phyloP scores from a whole-genome alignment of 1,140 invertebrate genomes.

The Propsilocerus akamusi region DNA sequence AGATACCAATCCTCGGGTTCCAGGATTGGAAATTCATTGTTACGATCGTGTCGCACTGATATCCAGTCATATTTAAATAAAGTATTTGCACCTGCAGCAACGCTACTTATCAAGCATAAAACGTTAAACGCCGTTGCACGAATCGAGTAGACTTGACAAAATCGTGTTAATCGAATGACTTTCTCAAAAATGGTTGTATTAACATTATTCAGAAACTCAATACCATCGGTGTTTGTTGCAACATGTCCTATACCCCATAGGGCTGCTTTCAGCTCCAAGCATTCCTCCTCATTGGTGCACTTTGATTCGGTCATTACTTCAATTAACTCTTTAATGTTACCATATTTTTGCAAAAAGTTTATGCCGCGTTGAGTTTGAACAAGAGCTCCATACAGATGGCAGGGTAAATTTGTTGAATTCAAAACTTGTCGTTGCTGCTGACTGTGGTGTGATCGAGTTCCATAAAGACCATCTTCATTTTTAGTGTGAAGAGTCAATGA shows the following conservation, averaged over 20 bases:
- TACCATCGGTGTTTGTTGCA: conserved; percentile 51
- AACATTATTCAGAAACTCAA: conserved; percentile 44
- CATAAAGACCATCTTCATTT: conserved; percentile 60
- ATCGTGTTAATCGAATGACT: conserved; percentile 41
- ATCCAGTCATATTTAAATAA: conserved; percentile 63
- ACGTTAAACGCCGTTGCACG: conserved; percentile 78
- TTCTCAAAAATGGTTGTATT: conserved; percentile 18
- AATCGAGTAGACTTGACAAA: conserved; percentile 65
- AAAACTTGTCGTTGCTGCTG: conserved; percentile 21
- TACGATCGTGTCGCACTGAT: conserved; percentile 57
- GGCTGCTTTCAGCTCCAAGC: conserved; percentile 64
- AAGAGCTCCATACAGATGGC: conserved; percentile 79
- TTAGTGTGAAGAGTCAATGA: conserved; percentile 67
- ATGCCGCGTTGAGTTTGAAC: conserved; percentile 57
- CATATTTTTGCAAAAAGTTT: conserved; percentile 35
- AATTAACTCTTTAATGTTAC: conserved; percentile 23
- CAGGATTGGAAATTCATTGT: conserved; percentile 68
- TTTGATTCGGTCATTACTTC: conserved; percentile 28
- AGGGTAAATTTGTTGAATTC: conserved; percentile 38
- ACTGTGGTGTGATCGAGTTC: conserved; percentile 30
- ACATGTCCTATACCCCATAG: conserved; percentile 79
- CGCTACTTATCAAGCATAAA: conserved; percentile 66
- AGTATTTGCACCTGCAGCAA: conserved; percentile 56
- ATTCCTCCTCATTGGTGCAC: conserved; percentile 39
- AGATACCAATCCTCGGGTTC: conserved; percentile 39